A percentile compares a stretch with the other conserved stretches of the same genome.
Evolutionary conservation across 2,113 vertebrate species (phyloP).

Genomic region (Chionis minor): DNA sequence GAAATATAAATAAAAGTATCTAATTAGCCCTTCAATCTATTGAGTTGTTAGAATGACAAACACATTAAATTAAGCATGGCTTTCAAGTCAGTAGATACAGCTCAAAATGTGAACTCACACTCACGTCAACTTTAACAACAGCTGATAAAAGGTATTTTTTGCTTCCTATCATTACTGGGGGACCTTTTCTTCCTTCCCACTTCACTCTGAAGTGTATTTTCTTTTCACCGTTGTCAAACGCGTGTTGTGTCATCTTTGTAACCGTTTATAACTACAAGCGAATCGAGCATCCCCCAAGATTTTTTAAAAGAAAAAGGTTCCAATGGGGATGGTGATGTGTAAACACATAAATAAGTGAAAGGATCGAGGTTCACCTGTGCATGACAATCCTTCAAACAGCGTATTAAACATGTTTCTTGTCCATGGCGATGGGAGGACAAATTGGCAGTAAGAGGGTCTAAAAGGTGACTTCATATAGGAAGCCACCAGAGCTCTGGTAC

Average conservation of each 20-base stretch:
- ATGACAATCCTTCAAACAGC: background rate
- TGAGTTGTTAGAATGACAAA: background rate
- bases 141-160: background rate
- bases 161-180: background rate
- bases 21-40: constrained; percentile 25
- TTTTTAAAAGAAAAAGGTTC: background rate
- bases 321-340: too few species aligned
- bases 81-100: background rate
- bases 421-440: background rate
- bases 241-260: background rate
- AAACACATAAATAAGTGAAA: accelerated
- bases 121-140: background rate
- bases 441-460: background rate
- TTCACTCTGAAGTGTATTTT: background rate
- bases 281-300: background rate
- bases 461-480: background rate
- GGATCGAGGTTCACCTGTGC: background rate
- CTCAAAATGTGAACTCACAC: background rate
- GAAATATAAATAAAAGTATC: constrained; percentile 20
- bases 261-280: background rate
- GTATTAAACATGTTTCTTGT: accelerated
- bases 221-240: background rate
- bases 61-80: background rate
- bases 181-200: background rate
- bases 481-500: background rate